Conservation (phyloP, 2,113 vertebrate genomes). For the Tenebrosternarchus preto region DNA sequence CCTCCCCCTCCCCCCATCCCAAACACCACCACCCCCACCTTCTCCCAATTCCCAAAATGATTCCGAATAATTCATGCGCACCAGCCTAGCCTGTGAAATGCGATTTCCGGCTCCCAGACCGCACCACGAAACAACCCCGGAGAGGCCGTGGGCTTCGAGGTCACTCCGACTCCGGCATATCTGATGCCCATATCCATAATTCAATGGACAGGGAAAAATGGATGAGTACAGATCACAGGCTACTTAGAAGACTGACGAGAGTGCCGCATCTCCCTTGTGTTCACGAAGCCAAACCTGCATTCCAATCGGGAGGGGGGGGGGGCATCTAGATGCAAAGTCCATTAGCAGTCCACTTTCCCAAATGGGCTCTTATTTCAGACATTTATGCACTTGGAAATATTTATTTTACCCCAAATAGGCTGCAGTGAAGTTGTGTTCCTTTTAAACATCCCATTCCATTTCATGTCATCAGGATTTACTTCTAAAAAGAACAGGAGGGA, state of each 20-base stretch:
- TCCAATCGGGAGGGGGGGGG: no score
- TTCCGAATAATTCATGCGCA: conserved; percentile 55
- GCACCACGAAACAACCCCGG: conserved; percentile 70
- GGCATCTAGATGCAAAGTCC: conserved; percentile 57
- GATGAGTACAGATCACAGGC: conserved; percentile 54
- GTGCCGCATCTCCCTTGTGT: conserved; percentile 51
- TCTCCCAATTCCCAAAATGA: conserved; percentile 31
- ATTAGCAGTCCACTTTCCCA: conserved; percentile 52
- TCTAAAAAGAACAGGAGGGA: conserved; percentile 17
- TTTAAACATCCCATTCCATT: conserved; percentile 38
- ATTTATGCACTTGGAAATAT: conserved; percentile 51
- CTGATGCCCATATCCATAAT: conserved; percentile 79
- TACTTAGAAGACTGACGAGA: conserved; percentile 56
- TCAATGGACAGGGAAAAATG: conserved; percentile 53
- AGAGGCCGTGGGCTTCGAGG: conserved; percentile 83
- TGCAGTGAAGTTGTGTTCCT: conserved; percentile 35
- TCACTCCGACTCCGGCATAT: conserved; percentile 86
- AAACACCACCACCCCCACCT: neutral
- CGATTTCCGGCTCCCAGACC: conserved; percentile 43
- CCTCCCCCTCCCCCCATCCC: neutral
- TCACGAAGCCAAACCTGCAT: conserved; percentile 33
- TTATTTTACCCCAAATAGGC: conserved; percentile 43
- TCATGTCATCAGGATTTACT: conserved; percentile 28
- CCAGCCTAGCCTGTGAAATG: conserved; percentile 44
- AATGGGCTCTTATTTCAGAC: conserved; percentile 44